A percentile compares a stretch with the other conserved stretches of the same genome.
Evolutionary conservation across 2,797 vertebrate genomes (phyloP).

Genomic region (Silurus lanzhouensis): DNA sequence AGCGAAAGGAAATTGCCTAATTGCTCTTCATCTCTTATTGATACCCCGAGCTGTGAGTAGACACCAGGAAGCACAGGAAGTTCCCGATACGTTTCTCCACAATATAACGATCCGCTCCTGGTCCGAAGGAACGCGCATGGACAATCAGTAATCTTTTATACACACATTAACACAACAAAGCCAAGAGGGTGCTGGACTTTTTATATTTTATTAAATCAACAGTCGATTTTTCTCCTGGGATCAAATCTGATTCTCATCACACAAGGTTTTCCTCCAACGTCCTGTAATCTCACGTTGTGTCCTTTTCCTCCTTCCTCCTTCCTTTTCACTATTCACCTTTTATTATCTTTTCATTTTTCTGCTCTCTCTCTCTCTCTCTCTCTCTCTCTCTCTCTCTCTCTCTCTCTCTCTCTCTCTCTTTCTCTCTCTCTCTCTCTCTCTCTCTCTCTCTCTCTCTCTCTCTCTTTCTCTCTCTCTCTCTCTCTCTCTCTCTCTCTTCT

Average conservation of each 20-base stretch:
- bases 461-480: neutral
- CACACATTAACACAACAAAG: neutral
- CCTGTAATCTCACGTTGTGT: no score
- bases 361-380: neutral
- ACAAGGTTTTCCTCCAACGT: neutral
- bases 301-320: no score
- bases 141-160: neutral
- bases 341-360: no score
- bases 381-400: neutral
- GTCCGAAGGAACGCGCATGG: neutral
- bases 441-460: neutral
- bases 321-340: no score
- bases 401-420: neutral
- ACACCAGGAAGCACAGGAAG: neutral
- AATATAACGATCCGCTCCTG: neutral
- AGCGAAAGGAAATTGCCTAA: neutral
- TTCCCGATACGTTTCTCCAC: neutral
- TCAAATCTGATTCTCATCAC: slow-evolving; percentile 9
- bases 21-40: neutral
- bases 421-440: neutral
- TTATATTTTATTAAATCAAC: neutral
- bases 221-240: neutral
- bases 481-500: neutral
- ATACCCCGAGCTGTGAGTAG: neutral
- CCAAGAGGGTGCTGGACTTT: neutral